A percentile compares a stretch with the other conserved stretches of the same genome.
phyloP scores from a whole-genome alignment of 2,113 vertebrate species.

The Centropristis striata region DNA sequence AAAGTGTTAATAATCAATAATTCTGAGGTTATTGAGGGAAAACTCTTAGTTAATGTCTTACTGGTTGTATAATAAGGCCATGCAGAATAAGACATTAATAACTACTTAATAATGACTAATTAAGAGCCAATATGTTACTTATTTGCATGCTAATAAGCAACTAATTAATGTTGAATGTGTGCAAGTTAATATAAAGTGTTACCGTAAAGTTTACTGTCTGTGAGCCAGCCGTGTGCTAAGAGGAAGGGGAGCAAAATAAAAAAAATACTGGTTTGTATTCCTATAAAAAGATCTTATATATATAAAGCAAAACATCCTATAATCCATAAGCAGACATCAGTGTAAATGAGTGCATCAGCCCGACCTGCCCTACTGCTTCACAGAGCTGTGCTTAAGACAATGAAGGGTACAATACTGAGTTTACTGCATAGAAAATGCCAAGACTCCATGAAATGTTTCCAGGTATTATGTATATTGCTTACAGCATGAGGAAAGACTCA shows the following conservation, averaged over 20 bases:
- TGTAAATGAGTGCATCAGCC: constrained; percentile 56
- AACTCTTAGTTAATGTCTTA: no score
- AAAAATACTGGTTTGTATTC: constrained; percentile 55
- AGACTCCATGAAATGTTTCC: constrained; percentile 60
- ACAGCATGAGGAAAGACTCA: constrained; percentile 40
- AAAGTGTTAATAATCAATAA: no score
- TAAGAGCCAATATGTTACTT: no score
- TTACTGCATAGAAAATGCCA: constrained; percentile 85
- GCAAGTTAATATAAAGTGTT: no score
- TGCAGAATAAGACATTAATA: no score
- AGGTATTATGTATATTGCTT: constrained; percentile 80
- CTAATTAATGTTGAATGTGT: no score
- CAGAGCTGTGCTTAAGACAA: constrained; percentile 59
- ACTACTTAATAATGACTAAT: no score
- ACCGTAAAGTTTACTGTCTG: constrained; percentile 8
- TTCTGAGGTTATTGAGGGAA: no score
- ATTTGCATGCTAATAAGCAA: no score
- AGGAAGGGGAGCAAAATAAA: neutral
- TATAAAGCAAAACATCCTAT: constrained; percentile 41
- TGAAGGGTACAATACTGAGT: constrained; percentile 64
- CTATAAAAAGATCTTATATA: constrained; percentile 7
- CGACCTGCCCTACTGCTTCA: constrained; percentile 43
- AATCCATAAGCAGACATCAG: constrained; percentile 41
- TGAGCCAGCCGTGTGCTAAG: constrained; percentile 8
- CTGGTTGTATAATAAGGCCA: no score